Evolutionary conservation across 2,888 invertebrate genomes (phyloP).

Genomic region (Iselma pallidipennis): DNA sequence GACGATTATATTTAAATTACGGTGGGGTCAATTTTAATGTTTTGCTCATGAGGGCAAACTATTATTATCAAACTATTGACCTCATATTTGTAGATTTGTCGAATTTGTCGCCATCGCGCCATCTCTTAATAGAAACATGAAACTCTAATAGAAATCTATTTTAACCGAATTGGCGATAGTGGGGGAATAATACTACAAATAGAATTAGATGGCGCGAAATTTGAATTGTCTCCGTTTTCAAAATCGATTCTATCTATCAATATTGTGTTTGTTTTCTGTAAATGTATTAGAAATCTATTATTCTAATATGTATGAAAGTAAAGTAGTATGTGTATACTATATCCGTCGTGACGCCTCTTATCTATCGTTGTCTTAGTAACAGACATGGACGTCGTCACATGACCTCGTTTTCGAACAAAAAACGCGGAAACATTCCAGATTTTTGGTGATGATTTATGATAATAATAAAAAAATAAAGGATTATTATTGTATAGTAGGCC

Average conservation of each 20-base stretch:
- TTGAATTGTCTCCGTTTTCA: background rate
- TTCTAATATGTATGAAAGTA: background rate
- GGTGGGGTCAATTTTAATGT: too few species aligned
- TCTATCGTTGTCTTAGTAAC: background rate
- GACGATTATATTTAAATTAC: too few species aligned
- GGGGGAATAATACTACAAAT: background rate
- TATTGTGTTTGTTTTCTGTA: background rate
- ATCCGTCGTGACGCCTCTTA: background rate
- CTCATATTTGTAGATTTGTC: too few species aligned
- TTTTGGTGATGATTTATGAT: too few species aligned
- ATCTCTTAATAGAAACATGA: background rate
- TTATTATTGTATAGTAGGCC: too few species aligned
- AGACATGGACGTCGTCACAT: background rate
- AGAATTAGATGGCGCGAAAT: background rate
- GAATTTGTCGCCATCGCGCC: background rate
- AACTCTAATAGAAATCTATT: background rate
- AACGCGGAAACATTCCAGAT: too few species aligned
- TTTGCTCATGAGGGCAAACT: too few species aligned
- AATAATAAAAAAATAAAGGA: too few species aligned
- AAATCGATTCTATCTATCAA: too few species aligned
- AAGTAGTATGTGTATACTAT: background rate
- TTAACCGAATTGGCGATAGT: background rate
- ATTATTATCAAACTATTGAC: too few species aligned
- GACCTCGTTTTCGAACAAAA: background rate
- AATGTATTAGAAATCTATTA: background rate